A percentile compares a stretch with the other conserved stretches of the same genome.
Conservation (phyloP, 2,888 invertebrate species). For the Orchesella flavescens region DNA sequence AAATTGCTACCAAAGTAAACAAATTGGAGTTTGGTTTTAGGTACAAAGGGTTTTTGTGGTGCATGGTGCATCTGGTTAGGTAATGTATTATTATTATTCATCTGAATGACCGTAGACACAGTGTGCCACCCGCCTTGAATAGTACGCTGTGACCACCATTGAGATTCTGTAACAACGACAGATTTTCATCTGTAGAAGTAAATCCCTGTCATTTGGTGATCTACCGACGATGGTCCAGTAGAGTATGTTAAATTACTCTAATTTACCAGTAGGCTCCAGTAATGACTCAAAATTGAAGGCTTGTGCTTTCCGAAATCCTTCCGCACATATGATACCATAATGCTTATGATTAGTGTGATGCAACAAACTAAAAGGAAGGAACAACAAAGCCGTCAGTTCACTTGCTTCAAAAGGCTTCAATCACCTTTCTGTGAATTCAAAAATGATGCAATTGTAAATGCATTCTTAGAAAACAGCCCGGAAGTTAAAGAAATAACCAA, state of each 20-base stretch:
- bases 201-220: slow-evolving; percentile 42
- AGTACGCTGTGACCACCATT: background rate
- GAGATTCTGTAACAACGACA: background rate
- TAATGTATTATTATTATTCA: no score
- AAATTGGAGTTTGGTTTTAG: background rate
- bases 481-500: background rate
- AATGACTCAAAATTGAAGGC: slow-evolving; percentile 55
- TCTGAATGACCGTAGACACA: no score
- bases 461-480: no score
- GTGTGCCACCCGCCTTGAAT: slow-evolving; percentile 6
- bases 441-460: no score
- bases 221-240: slow-evolving; percentile 23
- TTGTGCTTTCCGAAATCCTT: slow-evolving; percentile 45
- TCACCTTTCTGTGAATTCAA: no score
- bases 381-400: background rate
- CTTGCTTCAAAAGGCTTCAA: background rate
- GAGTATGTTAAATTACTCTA: slow-evolving; percentile 26
- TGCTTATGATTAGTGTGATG: no score
- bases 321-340: background rate
- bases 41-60: background rate
- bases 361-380: background rate
- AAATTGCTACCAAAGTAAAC: background rate
- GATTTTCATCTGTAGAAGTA: background rate
- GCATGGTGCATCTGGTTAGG: no score
- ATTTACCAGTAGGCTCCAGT: slow-evolving; percentile 25